Conservation (phyloP, 2,888 invertebrate genomes). For the Pycnomerus fuliginosus region DNA sequence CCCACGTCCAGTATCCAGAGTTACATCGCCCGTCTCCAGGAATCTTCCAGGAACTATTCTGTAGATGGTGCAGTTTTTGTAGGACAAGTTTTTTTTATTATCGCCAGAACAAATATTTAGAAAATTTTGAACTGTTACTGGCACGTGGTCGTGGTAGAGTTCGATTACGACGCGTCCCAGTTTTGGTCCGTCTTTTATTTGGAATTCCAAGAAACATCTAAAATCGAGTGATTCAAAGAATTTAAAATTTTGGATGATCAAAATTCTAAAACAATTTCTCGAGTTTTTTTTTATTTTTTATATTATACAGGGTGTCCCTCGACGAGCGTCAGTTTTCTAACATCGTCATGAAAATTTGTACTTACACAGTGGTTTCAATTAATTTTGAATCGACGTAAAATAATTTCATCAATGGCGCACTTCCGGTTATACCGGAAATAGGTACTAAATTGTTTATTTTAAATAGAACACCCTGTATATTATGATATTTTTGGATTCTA, state of each 20-base stretch:
- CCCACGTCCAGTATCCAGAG: constrained; percentile 54
- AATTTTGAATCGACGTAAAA: too few species aligned
- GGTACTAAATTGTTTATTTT: too few species aligned
- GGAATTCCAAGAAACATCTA: constrained; percentile 50
- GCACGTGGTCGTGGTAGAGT: constrained; percentile 49
- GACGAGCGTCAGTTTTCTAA: too few species aligned
- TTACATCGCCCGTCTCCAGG: constrained; percentile 59
- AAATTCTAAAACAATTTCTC: constrained; percentile 3
- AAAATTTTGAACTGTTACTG: constrained; percentile 51
- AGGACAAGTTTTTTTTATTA: constrained; percentile 36
- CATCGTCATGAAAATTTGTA: too few species aligned
- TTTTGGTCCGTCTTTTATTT: constrained; percentile 41
- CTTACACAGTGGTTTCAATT: too few species aligned
- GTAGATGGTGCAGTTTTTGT: constrained; percentile 50
- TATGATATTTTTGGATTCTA: too few species aligned
- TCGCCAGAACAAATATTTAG: constrained; percentile 43
- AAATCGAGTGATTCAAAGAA: constrained; percentile 9
- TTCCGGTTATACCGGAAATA: too few species aligned
- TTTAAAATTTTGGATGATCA: not conserved
- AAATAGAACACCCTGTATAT: too few species aligned
- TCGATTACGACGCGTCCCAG: constrained; percentile 49
- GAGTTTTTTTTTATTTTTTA: too few species aligned
- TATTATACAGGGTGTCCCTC: too few species aligned
- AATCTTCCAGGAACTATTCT: constrained; percentile 54
- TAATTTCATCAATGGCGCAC: too few species aligned